phyloP scores from a whole-genome alignment of 2,113 vertebrate genomes.

The Salvelinus alpinus region DNA sequence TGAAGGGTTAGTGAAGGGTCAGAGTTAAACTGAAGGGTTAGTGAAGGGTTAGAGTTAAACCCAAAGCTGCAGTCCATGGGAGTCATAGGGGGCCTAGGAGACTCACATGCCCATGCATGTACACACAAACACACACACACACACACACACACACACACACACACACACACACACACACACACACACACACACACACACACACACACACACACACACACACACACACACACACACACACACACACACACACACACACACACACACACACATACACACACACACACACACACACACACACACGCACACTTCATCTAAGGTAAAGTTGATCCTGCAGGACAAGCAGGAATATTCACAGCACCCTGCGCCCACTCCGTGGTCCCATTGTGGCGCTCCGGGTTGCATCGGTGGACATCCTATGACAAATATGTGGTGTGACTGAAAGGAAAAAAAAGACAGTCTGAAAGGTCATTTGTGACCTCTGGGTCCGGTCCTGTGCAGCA shows the following conservation, averaged over 20 bases:
- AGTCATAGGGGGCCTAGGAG: background rate
- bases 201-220: conserved; percentile 5
- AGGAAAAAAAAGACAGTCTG: conserved; percentile 58
- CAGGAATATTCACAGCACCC: conserved; percentile 51
- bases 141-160: conserved; percentile 10
- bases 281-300: background rate
- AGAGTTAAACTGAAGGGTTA: too few species aligned
- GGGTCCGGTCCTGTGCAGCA: conserved; percentile 61
- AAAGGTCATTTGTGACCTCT: conserved; percentile 74
- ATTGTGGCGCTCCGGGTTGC: conserved; percentile 66
- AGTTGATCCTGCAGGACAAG: conserved; percentile 73
- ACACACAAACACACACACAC: conserved; percentile 8
- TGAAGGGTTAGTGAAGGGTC: too few species aligned
- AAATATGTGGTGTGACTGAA: conserved; percentile 63
- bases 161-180: too few species aligned
- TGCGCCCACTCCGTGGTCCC: conserved; percentile 35
- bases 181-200: too few species aligned
- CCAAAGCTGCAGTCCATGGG: conserved; percentile 64
- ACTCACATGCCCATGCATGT: background rate
- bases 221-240: background rate
- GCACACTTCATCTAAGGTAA: conserved; percentile 50
- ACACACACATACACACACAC: conserved; percentile 18
- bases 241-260: conserved; percentile 8
- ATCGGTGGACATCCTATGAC: conserved; percentile 63
- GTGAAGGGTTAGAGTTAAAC: too few species aligned